A percentile compares a stretch with the other conserved stretches of the same genome.
Conservation (phyloP, 2,797 vertebrate species). For the Rhabdophis nuchalis region DNA sequence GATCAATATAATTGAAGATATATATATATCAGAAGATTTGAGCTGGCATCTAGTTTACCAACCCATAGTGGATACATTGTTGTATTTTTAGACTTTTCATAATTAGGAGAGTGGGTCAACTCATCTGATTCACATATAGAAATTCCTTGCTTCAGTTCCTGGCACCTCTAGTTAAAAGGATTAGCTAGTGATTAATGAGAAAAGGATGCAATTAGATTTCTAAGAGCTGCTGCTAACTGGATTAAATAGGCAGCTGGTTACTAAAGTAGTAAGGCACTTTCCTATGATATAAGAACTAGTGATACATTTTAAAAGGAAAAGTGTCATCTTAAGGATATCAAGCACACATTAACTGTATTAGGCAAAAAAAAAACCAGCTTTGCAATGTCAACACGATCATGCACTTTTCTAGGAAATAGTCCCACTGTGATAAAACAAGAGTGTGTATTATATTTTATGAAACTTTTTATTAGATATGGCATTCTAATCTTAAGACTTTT, state of each 20-base stretch:
- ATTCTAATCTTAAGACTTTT: neutral
- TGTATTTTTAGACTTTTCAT: neutral
- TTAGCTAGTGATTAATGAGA: neutral
- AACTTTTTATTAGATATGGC: neutral
- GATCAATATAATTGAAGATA: too few species aligned
- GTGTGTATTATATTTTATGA: neutral
- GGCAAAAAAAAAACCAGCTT: neutral
- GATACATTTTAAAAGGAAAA: neutral
- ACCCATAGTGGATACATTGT: neutral
- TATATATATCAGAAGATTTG: neutral
- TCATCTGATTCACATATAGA: neutral
- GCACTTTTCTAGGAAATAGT: neutral
- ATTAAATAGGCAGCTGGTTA: neutral
- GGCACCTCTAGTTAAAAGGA: neutral
- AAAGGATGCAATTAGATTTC: neutral
- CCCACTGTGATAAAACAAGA: neutral
- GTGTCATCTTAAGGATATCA: neutral
- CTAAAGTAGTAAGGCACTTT: neutral
- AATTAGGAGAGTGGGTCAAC: neutral
- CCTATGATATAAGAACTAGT: neutral
- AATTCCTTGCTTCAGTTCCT: neutral
- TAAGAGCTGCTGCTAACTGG: neutral
- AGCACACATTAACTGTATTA: neutral
- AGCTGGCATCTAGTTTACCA: neutral
- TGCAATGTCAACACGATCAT: neutral